Evolutionary conservation across 2,797 vertebrate species (phyloP).

Genomic region (Clarias platycephalus): DNA sequence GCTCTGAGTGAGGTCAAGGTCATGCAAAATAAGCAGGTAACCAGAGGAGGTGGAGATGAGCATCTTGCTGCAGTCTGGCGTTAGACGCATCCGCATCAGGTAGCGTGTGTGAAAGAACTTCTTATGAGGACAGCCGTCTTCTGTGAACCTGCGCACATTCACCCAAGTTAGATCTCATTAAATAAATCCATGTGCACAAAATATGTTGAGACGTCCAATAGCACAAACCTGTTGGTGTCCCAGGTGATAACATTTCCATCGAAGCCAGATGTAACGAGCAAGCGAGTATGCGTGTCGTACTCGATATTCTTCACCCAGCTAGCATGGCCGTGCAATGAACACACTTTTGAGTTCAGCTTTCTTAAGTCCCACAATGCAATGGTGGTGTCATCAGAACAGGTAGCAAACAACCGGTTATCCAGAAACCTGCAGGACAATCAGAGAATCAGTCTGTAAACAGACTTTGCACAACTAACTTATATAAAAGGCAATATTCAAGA

Average conservation of each 20-base stretch:
- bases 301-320: conserved; percentile 99
- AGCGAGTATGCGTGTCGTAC: conserved; percentile 93
- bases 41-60: conserved; percentile 97
- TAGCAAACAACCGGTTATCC: conserved; percentile 96
- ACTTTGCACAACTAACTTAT: too few species aligned
- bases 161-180: not conserved
- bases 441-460: not conserved
- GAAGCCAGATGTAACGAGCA: conserved; percentile 95
- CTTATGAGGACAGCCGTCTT: conserved; percentile 98
- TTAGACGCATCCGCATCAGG: conserved; percentile 97
- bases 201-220: not conserved
- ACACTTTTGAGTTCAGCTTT: conserved; percentile 93
- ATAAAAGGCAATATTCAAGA: not conserved
- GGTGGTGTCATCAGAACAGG: conserved; percentile 97
- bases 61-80: conserved; percentile 98
- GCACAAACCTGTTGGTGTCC: conserved; percentile 93
- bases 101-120: conserved; percentile 99
- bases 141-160: conserved; percentile 82
- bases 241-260: conserved; percentile 98
- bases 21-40: conserved; percentile 95
- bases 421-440: conserved; percentile 80
- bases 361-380: conserved; percentile 97
- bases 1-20: conserved; percentile 96
- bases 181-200: not conserved
- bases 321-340: conserved; percentile 94